Conservation (phyloP, 2,888 invertebrate species). For the Callimorpha dominula region DNA sequence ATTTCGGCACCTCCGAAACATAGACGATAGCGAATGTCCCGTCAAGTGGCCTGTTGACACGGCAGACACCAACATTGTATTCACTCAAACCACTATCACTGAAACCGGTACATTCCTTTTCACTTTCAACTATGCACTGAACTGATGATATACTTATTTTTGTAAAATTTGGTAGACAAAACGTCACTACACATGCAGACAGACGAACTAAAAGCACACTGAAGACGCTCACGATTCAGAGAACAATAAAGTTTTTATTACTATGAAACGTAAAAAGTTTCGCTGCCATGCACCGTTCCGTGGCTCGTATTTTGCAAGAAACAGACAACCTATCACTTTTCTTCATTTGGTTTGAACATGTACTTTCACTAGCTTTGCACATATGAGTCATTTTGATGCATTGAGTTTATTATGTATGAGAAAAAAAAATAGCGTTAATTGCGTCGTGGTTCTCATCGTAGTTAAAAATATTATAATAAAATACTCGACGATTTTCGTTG, state of each 20-base stretch:
- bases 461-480: background rate
- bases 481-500: background rate
- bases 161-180: constrained; percentile 14
- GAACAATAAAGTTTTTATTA: constrained; percentile 61
- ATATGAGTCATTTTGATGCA: constrained; percentile 38
- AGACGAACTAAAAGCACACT: constrained; percentile 48
- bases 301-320: constrained; percentile 50
- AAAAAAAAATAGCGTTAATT: constrained; percentile 8
- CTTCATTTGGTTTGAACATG: constrained; percentile 60
- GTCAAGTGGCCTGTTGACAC: constrained; percentile 65
- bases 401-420: constrained; percentile 21
- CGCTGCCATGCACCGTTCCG: constrained; percentile 52
- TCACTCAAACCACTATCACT: constrained; percentile 45
- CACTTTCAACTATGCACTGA: constrained; percentile 39
- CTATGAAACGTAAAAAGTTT: constrained; percentile 58
- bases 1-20: constrained; percentile 72
- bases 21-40: constrained; percentile 71
- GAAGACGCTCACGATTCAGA: constrained; percentile 43
- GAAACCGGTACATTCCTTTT: constrained; percentile 49
- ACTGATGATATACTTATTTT: constrained; percentile 23
- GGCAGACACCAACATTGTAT: constrained; percentile 72
- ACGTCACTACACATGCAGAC: constrained; percentile 37
- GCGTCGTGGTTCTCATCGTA: background rate
- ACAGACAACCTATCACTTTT: constrained; percentile 60
- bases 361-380: constrained; percentile 64